Percentiles rank a stretch among this genome's conserved stretches.
phyloP scores from a whole-genome alignment of 1,140 invertebrate species.

The Dysdera silvatica region DNA sequence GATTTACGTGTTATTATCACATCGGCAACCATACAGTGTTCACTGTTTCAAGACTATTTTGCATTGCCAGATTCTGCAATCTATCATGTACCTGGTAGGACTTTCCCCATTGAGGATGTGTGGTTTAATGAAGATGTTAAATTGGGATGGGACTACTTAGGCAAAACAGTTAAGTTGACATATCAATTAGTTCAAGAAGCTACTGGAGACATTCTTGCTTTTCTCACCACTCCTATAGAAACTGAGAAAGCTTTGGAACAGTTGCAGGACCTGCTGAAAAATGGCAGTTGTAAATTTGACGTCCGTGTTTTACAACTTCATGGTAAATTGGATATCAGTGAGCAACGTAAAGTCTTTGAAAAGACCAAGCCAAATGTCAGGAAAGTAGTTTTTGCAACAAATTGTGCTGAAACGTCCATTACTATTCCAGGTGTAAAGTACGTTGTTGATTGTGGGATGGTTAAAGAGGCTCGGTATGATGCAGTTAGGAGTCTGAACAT shows the following conservation, averaged over 20 bases:
- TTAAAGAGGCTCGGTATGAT: constrained; percentile 95
- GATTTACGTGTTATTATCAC: constrained; percentile 95
- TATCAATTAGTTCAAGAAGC: constrained; percentile 60
- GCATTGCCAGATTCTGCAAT: constrained; percentile 55
- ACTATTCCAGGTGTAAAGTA: constrained; percentile 97
- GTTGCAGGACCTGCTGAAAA: constrained; percentile 43
- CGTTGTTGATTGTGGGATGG: constrained; percentile 94
- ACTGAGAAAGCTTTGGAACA: constrained; percentile 64
- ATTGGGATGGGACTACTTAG: constrained; percentile 75
- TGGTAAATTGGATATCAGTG: constrained; percentile 61
- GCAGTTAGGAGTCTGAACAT: constrained; percentile 74
- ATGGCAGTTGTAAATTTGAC: constrained; percentile 32
- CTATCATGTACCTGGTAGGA: constrained; percentile 80
- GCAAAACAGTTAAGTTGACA: constrained; percentile 73
- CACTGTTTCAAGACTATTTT: constrained; percentile 85
- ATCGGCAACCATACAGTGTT: constrained; percentile 92
- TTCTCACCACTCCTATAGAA: constrained; percentile 90
- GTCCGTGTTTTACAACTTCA: constrained; percentile 32
- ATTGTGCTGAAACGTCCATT: constrained; percentile 97
- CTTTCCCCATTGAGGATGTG: constrained; percentile 61
- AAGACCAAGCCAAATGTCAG: constrained; percentile 57
- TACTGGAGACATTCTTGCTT: constrained; percentile 81
- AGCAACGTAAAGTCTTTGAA: constrained; percentile 28
- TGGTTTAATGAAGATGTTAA: constrained; percentile 74
- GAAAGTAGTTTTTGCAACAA: constrained; percentile 96